Conservation (phyloP, 2,113 vertebrate genomes). For the Saguinus imperator region DNA sequence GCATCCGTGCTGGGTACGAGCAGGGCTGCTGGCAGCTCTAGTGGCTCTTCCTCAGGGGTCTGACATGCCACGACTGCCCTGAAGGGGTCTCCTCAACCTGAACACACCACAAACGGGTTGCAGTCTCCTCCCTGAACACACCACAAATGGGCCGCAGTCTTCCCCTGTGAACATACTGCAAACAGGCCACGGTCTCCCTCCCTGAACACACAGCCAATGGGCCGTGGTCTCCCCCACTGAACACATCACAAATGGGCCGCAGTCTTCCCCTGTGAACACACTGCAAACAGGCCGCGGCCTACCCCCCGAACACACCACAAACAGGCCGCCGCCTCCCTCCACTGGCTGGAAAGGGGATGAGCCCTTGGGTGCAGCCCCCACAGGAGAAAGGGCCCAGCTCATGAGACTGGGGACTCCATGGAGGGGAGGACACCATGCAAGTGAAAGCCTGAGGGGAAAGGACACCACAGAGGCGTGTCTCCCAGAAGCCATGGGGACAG, state of each 20-base stretch:
- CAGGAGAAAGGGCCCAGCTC: background rate
- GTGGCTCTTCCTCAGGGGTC: background rate
- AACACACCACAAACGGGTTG: too few relatives aligned
- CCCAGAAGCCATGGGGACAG: fast-evolving
- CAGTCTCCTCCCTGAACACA: background rate
- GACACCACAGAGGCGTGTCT: background rate
- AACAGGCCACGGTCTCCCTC: background rate
- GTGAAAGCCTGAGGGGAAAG: background rate
- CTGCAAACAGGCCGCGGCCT: too few relatives aligned
- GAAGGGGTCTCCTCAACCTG: background rate
- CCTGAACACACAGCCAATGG: background rate
- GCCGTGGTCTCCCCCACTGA: too few relatives aligned
- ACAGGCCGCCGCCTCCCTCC: background rate
- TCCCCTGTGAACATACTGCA: background rate
- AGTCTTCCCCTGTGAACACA: background rate
- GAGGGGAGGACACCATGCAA: background rate
- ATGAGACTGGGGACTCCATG: background rate
- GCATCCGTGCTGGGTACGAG: background rate
- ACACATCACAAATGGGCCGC: background rate
- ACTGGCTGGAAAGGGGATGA: background rate
- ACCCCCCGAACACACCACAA: background rate
- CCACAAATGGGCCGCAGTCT: background rate
- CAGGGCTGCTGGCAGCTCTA: background rate
- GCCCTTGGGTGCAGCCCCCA: too few relatives aligned
- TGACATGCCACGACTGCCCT: fast-evolving